These are phyloP conservation scores for Prunella strophiata DNA, from an alignment of 2,797 vertebrate species.

Conservation along the genomic window DNA sequence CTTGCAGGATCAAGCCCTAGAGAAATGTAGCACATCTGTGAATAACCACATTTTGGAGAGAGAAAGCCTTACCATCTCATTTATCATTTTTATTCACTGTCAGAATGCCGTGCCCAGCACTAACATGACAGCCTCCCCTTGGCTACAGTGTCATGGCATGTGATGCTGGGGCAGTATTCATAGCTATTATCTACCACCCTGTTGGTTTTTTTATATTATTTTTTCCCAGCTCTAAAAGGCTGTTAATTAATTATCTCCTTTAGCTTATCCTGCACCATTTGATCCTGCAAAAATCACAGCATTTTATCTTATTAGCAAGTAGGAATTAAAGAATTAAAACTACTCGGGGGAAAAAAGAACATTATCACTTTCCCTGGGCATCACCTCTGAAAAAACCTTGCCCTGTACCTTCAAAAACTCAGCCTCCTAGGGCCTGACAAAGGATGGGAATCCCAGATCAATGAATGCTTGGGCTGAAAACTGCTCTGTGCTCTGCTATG, in stretches of 20 bases:
- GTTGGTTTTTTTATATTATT: not conserved
- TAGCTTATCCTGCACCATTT: constrained; percentile 28
- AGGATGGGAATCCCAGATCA: not conserved
- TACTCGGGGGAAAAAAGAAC: not conserved
- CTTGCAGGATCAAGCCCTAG: constrained; percentile 1
- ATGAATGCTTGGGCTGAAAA: not conserved
- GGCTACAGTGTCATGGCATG: not conserved
- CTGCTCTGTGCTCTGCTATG: not conserved
- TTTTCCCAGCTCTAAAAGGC: not conserved
- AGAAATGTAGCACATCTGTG: not conserved
- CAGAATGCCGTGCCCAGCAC: not conserved
- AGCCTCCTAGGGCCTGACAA: not conserved
- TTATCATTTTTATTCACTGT: not conserved
- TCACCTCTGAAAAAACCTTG: not conserved
- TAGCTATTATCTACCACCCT: not conserved
- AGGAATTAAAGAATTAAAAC: constrained; percentile 51
- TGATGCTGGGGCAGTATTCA: not conserved
- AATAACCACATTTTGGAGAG: not conserved
- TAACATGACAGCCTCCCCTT: not conserved
- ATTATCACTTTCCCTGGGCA: not conserved
- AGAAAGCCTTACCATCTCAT: not conserved
- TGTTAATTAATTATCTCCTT: constrained; percentile 37
- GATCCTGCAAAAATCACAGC: constrained; percentile 47
- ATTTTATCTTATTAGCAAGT: constrained; percentile 39
- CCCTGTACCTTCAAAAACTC: not conserved